A percentile compares a stretch with the other conserved stretches of the same genome.
Evolutionary conservation across 2,113 vertebrate species (phyloP).

Genomic region (Hippocampus abdominalis): DNA sequence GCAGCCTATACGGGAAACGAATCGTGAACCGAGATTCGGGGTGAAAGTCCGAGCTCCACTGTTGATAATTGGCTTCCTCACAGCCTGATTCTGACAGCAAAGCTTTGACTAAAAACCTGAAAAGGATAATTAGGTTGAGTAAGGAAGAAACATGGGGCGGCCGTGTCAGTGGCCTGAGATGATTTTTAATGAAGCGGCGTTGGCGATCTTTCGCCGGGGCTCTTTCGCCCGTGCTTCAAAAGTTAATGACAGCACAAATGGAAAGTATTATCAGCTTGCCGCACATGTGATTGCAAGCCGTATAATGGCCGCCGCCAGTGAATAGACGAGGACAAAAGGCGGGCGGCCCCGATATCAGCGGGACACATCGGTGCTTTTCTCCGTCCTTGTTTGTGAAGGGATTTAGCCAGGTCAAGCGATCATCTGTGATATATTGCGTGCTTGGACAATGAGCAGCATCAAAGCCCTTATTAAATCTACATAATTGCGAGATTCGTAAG

Average conservation of each 20-base stretch:
- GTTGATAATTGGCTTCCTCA: neutral
- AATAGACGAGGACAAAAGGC: constrained; percentile 12
- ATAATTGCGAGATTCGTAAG: constrained; percentile 28
- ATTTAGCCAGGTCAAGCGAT: constrained; percentile 23
- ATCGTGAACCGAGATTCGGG: no score
- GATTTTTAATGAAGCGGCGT: neutral
- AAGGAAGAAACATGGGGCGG: neutral
- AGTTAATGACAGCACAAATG: constrained; percentile 11
- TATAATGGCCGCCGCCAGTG: neutral
- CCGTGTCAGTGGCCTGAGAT: neutral
- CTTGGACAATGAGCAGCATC: constrained; percentile 2
- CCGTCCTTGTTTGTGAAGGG: neutral
- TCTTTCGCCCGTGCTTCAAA: neutral
- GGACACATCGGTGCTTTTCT: constrained; percentile 5
- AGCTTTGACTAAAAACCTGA: neutral
- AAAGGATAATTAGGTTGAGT: neutral
- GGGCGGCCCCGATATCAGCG: neutral
- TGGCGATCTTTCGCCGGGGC: neutral
- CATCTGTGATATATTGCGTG: neutral
- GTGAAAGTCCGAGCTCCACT: no score
- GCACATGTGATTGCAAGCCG: constrained; percentile 1
- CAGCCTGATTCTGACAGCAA: neutral
- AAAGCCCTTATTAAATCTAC: constrained; percentile 30
- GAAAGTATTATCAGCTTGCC: constrained; percentile 5
- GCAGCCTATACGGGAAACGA: no score